Evolutionary conservation across 2,888 invertebrate species (phyloP), one percentile per base, ranked within the genome.

Genomic region (Archips xylosteana): DNA sequence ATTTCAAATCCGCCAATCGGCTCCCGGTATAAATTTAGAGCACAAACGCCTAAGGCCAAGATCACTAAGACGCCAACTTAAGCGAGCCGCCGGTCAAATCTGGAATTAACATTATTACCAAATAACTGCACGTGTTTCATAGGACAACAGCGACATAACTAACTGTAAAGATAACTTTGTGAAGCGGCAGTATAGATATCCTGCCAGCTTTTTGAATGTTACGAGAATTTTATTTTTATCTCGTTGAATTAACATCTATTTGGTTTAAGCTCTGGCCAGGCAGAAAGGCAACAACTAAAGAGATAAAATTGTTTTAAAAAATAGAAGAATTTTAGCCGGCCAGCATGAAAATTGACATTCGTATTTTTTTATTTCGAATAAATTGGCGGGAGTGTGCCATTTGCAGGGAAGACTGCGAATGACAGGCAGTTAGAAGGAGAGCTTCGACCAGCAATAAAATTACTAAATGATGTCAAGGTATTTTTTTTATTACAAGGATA

Each of bases 1-100:
- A 72, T 72, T 72, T 72, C 72, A 72, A 67, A 72, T 72, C 67
- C 66, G 62, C 67, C 67, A 67, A 67, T 62, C 67, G 34, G 32
- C 54, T 49, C 23, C 67, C 34, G 34, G 72, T 67, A 63, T 72
- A 72, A 66, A 72, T 72, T 72, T 67, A 62, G 57, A 63, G 67
- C 47, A 34, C 59, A 70, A 70, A 64, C 47, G 47, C 70, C 62
- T 67, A 5, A 51, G 34, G 42, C 10, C 13, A 5, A 62, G 42
- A 51, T 47, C 8, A 60, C 15, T 15, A 60, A 32, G 13, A 49
- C 36, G 36, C n/a, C 36, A 32, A 34, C 36, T 47, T 39, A 65
- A 36, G 9, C 36, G 23, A 10, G 57, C 23, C 32, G 12, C 32
- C 32, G 39, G 23, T 36, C 8, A 70, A 70, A 59, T 34, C 45